Base-by-base conservation (phyloP, 2,888 invertebrate species). In the Platycheirus albimanus region DNA sequence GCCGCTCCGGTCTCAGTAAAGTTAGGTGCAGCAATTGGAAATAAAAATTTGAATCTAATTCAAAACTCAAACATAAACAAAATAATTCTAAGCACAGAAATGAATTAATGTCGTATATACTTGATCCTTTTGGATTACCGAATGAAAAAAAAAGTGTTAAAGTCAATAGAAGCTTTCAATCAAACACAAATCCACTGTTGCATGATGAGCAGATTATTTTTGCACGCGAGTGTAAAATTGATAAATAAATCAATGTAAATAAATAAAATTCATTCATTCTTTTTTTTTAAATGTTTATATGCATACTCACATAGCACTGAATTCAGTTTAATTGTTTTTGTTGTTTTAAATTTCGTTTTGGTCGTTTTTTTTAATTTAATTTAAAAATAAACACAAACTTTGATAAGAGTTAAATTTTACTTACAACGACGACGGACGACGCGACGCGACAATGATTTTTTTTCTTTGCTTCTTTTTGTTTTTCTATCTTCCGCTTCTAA, bases 321-420 rank as follows among this genome's bases (percentile, higher is more conserved):
- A 11, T 2, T 43, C 28, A 6, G 41, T 19, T 45, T 33, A n/a
- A n/a, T 7, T 41, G 28, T 38, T 43, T 19, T 33, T 13, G 45
- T 24, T 56, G 41, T 49, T 17, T n/a, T 33, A 8, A 13, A 45
- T 17, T 51, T 56, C 15, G 20, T 24, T 28, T 30, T 38, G n/a
- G 28, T 36, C 3, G 24, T 19, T 54, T 19, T 15, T 38, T 33
- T 43, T 33, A 15, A 17, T 38, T 49, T 20, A n/a, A 15, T 41
- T 20, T 36, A 70, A 75, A 75, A 75, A 80, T 75, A 75, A 69
- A 75, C 38, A 51, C 56, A 64, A 58, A 75, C 64, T 45, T 56
- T 75, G 80, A 80, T 80, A 80, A 80, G 69, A 80, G 51, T 75
- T 64, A 74, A 74, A 72, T 61, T 67, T 58, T 69, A 75, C 61